Conservation (phyloP, 1,140 invertebrate genomes). For the Cepaea nemoralis region DNA sequence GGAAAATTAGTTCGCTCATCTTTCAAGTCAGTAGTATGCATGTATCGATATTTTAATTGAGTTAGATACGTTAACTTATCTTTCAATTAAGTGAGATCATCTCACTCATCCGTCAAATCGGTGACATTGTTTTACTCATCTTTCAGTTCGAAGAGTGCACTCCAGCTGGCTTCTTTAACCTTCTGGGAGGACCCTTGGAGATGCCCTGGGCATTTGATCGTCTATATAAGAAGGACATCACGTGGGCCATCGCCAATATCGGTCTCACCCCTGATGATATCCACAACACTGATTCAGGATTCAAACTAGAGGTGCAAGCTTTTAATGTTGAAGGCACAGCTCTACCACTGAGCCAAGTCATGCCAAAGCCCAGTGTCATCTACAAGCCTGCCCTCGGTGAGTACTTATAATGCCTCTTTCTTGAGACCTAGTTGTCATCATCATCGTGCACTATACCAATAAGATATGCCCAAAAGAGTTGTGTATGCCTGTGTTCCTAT, state of each 20-base stretch:
- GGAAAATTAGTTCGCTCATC: no score
- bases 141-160: conserved; percentile 11
- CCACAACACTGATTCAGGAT: not conserved
- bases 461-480: no score
- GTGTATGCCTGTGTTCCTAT: no score
- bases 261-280: not conserved
- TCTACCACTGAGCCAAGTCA: not conserved
- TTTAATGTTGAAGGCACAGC: not conserved
- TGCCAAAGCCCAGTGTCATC: not conserved
- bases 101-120: no score
- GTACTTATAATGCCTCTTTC: no score
- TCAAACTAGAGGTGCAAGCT: not conserved
- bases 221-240: conserved; percentile 33
- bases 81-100: no score
- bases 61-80: no score
- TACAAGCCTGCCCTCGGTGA: not conserved
- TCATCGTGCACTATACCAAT: no score
- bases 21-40: no score
- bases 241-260: not conserved
- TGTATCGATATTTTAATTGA: no score
- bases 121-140: no score
- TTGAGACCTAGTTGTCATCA: no score
- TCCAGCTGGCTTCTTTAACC: conserved; percentile 33
- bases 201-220: conserved; percentile 45
- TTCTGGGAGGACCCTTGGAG: conserved; percentile 38